phyloP scores from a whole-genome alignment of 2,113 vertebrate species.

The Petroica traversi region DNA sequence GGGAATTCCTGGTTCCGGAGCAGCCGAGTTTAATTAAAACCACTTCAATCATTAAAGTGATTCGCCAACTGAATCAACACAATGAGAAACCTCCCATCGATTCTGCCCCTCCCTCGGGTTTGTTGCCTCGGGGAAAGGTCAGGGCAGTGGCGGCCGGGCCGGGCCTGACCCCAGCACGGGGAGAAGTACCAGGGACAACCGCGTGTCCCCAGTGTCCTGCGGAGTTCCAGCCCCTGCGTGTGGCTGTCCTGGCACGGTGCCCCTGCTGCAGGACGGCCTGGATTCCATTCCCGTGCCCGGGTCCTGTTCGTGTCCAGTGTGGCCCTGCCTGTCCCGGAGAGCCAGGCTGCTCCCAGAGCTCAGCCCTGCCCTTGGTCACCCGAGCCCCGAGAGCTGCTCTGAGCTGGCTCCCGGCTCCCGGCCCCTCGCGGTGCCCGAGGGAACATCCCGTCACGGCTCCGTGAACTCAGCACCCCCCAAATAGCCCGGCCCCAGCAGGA shows the following conservation, averaged over 20 bases:
- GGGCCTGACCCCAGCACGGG: fast-evolving
- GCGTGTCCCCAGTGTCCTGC: fast-evolving
- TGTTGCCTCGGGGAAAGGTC: not conserved
- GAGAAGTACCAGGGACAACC: not conserved
- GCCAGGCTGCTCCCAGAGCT: fast-evolving
- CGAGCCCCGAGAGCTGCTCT: not conserved
- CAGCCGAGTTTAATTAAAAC: not conserved
- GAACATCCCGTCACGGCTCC: not conserved
- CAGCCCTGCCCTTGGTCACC: not conserved
- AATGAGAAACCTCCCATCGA: not conserved
- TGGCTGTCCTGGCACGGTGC: not conserved
- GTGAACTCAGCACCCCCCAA: not conserved
- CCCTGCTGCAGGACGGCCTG: not conserved
- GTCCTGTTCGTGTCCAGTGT: not conserved
- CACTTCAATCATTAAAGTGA: not conserved
- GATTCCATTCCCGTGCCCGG: fast-evolving
- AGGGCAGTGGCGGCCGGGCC: fast-evolving
- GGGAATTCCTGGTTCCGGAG: not conserved
- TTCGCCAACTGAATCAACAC: not conserved
- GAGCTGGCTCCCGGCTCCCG: not conserved
- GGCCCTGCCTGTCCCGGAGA: not conserved
- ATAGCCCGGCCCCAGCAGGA: not conserved
- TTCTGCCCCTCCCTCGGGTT: not conserved
- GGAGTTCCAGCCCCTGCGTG: fast-evolving
- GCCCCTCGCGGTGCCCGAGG: not conserved